Base-by-base conservation (phyloP, 2,797 vertebrate genomes). In the Loris lydekkerianus region DNA sequence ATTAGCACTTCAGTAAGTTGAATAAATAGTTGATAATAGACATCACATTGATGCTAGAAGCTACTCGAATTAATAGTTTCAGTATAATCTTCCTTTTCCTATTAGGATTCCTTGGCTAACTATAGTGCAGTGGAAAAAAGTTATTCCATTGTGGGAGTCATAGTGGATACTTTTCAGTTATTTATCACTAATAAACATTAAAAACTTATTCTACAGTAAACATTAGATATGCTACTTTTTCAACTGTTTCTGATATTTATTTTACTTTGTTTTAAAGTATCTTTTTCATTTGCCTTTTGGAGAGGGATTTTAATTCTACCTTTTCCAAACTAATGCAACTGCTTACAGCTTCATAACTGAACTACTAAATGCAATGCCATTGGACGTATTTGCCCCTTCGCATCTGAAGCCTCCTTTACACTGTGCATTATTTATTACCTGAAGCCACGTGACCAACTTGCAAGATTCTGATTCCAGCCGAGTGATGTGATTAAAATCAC, bases 21-120 rank as follows among this genome's bases (percentile, higher is more conserved):
- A 93, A 67, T 72, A 25, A 86, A 94, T 84, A 89, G 72, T 85
- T 89, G 49, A 65, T 85, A 69, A 21, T 23, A 77, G 77, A 69
- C 1, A 75, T 20, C 2, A 31, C 23, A 46, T 81, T 87, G 40
- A 72, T 90, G 4, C 43, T 63, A 73, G 27, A n/a, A 69, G 21
- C 14, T 75, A 43, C 21, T 91, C 60, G 27, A 93, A 85, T 72
- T n/a, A 85, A 87, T 92, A 75, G 7, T 83, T 90, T 63, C 3
- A 76, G 0, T 90, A 17, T 8, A 69, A 34, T 78, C 20, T 58
- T 49, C 34, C 2, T 37, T n/a, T 95, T 72, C 77, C n/a, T 37
- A 14, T 58, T 80, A 10, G 53, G 7, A 88, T 94, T 85, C 23
- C 29, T 83, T 95, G 31, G 21, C 53, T 94, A 77, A 73, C 63